These are phyloP conservation scores for Setophaga coronata DNA, from an alignment of 2,113 vertebrate genomes.

Conservation along the genomic window DNA sequence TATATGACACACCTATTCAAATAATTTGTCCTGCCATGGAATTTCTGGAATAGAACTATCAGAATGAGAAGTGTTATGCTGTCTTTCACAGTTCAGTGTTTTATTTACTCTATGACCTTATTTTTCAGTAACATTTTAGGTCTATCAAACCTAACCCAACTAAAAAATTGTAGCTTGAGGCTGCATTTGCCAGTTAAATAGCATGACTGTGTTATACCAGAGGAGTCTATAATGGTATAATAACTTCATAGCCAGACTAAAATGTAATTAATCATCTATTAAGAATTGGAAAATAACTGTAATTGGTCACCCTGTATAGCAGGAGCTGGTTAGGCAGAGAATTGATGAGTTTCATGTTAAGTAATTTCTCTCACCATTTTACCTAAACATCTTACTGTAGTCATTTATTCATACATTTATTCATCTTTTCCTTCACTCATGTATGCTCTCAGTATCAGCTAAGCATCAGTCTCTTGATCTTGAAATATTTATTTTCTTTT, in stretches of 20 bases:
- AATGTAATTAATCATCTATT: conserved; percentile 31
- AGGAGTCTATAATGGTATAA: not conserved
- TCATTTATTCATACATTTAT: not conserved
- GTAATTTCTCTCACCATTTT: not conserved
- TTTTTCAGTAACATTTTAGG: not conserved
- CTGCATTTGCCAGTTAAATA: not conserved
- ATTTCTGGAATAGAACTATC: not conserved
- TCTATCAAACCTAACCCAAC: not conserved
- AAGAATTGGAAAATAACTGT: not conserved
- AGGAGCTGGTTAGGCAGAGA: not conserved
- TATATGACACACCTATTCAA: not conserved
- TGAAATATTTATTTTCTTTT: not conserved
- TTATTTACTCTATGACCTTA: conserved; percentile 9
- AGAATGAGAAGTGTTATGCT: not conserved
- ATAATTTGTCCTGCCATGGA: not conserved
- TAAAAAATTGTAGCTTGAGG: not conserved
- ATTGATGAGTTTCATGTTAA: not conserved
- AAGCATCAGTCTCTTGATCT: not conserved
- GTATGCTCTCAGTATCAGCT: not conserved
- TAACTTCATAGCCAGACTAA: not conserved
- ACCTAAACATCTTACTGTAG: not conserved
- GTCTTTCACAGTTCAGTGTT: not conserved
- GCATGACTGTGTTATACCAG: not conserved
- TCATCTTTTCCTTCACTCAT: not conserved
- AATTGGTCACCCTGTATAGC: not conserved